Evolutionary conservation across 2,113 vertebrate species (phyloP).

Genomic region (Motacilla tschutschensis): DNA sequence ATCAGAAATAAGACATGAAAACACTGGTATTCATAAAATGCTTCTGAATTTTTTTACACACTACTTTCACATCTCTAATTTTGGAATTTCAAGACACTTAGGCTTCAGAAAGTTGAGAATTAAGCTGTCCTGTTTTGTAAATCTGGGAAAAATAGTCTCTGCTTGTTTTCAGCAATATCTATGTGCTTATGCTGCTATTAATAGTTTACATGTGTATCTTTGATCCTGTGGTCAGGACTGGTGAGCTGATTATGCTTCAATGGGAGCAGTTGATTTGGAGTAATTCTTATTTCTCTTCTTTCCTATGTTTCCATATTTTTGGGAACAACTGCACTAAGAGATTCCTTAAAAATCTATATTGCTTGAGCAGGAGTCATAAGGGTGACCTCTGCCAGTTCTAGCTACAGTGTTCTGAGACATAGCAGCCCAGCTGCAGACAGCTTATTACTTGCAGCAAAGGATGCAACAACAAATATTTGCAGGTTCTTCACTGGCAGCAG

Average conservation of each 20-base stretch:
- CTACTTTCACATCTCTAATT: not conserved
- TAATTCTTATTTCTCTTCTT: not conserved
- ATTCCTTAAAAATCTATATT: not conserved
- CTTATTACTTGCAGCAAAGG: not conserved
- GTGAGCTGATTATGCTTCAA: not conserved
- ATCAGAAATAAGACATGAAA: not conserved
- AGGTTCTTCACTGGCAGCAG: not conserved
- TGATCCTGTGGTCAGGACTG: not conserved
- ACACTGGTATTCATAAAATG: not conserved
- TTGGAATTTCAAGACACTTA: not conserved
- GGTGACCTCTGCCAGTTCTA: not conserved
- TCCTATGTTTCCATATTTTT: not conserved
- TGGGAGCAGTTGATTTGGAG: not conserved
- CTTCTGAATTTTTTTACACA: not conserved
- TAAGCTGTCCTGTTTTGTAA: not conserved
- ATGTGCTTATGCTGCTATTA: not conserved
- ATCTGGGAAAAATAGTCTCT: not conserved
- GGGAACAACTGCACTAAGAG: not conserved
- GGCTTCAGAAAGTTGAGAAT: not conserved
- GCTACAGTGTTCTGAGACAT: not conserved
- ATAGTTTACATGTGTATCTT: not conserved
- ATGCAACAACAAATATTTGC: not conserved
- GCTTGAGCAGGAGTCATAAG: not conserved
- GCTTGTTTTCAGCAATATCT: not conserved
- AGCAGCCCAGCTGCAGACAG: not conserved